Base-by-base conservation (phyloP, 2,888 invertebrate genomes). In the Stomorhina lunata region DNA sequence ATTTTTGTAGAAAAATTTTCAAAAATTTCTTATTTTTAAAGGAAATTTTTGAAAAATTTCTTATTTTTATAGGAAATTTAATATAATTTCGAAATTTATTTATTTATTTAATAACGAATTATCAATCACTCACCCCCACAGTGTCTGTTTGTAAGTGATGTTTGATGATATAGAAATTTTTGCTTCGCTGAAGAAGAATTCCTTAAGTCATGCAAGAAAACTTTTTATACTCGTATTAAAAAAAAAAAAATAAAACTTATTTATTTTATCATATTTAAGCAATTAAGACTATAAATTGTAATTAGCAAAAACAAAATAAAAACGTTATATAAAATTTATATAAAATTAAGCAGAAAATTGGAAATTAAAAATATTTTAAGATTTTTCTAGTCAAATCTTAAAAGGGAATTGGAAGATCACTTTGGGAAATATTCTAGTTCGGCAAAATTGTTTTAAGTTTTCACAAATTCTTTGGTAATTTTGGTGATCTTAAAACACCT, bases 171-270 rank as follows among this genome's bases (percentile, higher is more conserved):
- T 34, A 22, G 66, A 61, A 50, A 27, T 59, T 40, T 45, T 69
- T 76, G 75, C 69, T 57, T 69, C 63, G 65, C 12, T 73, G 69
- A 66, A 69, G 69, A 66, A 69, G 57, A 69, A 82, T 81, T 69
- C 77, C 68, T 61, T 63, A 65, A 78, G 65, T 66, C 65, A 76
- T 75, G 75, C 79, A 65, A n/a, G n/a, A n/a, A n/a, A 79, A 45
- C 69, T 48, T 71, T 48, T 50, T 43, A 45, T 2, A 12, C 12
- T 17, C 10, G 22, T n/a, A 1, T 7, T 17, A n/a, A 12, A 29
- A 12, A 34, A 29, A 25, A 29, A 20, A 48, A 34, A 32, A 6
- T 25, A 53, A 37, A 45, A 40, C n/a, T n/a, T n/a, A n/a, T n/a
- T n/a, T 50, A 59, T 32, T 32, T 55, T 17, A 6, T 10, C 29